Evolutionary conservation across 2,797 vertebrate genomes (phyloP).

Genomic region (Sebastes oblongus): DNA sequence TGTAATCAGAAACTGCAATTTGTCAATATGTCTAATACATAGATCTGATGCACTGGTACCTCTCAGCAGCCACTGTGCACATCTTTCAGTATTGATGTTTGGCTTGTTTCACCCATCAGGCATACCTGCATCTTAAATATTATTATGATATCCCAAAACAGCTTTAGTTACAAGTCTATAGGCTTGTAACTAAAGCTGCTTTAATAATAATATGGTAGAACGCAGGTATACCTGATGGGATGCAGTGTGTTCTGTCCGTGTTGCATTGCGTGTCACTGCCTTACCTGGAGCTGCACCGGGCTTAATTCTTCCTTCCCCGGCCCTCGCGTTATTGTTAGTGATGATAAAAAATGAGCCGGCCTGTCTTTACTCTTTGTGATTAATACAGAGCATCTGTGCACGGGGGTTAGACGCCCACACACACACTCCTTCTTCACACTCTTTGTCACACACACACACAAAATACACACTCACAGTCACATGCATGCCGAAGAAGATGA

Average conservation of each 20-base stretch:
- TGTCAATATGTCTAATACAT: conserved; percentile 34
- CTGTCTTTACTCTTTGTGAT: conserved; percentile 71
- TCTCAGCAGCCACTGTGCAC: conserved; percentile 10
- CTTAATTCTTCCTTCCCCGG: conserved; percentile 41
- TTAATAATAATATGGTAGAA: background rate
- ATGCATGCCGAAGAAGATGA: conserved; percentile 21
- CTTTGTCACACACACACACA: conserved; percentile 12
- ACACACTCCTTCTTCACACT: background rate
- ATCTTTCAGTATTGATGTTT: conserved; percentile 36
- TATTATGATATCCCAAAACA: background rate
- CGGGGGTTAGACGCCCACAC: conserved; percentile 51
- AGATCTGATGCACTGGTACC: conserved; percentile 11
- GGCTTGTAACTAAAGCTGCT: background rate
- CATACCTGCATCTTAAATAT: background rate
- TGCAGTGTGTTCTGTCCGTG: conserved; percentile 10
- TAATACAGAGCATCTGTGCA: conserved; percentile 74
- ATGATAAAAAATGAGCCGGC: conserved; percentile 73
- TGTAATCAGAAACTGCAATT: conserved; percentile 53
- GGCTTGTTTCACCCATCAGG: conserved; percentile 24
- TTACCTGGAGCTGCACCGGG: background rate
- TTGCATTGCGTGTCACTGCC: conserved; percentile 23
- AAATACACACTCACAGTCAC: background rate
- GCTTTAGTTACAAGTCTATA: background rate
- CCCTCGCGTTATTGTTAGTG: conserved; percentile 62
- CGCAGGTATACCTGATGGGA: background rate